Percentiles rank a stretch among this genome's conserved stretches.
These are phyloP conservation scores for Lycocerus yunnanus DNA, from an alignment of 2,888 invertebrate species.

Conservation along the genomic window DNA sequence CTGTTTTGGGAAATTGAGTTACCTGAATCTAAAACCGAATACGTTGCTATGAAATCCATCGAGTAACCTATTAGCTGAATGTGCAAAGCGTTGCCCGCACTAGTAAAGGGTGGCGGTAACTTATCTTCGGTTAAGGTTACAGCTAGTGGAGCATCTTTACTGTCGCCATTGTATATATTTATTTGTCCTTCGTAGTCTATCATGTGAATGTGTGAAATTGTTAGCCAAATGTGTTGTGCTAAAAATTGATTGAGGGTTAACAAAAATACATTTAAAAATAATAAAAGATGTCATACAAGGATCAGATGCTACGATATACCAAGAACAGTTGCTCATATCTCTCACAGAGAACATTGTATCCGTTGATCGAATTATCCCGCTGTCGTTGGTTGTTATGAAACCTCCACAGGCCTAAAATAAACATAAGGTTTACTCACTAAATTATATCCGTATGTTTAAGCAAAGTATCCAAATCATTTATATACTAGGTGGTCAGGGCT, in stretches of 20 bases:
- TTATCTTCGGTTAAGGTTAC: slow-evolving; percentile 68
- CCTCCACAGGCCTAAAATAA: slow-evolving; percentile 76
- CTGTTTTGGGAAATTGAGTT: slow-evolving; percentile 11
- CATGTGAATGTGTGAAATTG: slow-evolving; percentile 64
- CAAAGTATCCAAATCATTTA: no score
- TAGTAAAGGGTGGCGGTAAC: slow-evolving; percentile 69
- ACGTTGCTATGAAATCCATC: slow-evolving; percentile 59
- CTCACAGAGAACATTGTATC: slow-evolving; percentile 43
- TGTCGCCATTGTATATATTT: slow-evolving; percentile 71
- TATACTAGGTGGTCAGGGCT: no score
- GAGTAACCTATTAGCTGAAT: slow-evolving; percentile 42
- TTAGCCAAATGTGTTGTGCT: slow-evolving; percentile 70
- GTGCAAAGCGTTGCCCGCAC: slow-evolving; percentile 67
- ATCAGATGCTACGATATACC: slow-evolving; percentile 67
- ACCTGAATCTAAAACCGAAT: slow-evolving; percentile 63
- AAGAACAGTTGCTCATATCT: slow-evolving; percentile 66
- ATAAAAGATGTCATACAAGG: slow-evolving; percentile 52
- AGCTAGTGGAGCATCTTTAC: slow-evolving; percentile 65
- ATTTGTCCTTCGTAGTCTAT: slow-evolving; percentile 44
- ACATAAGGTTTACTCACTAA: no score
- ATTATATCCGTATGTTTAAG: no score
- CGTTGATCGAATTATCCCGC: slow-evolving; percentile 58
- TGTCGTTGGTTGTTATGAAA: slow-evolving; percentile 58
- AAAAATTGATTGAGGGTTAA: slow-evolving; percentile 36
- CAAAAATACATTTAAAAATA: neutral